These are phyloP conservation scores for Oreonectes daqikongensis DNA, from an alignment of 2,797 vertebrate species.

Conservation along the genomic window DNA sequence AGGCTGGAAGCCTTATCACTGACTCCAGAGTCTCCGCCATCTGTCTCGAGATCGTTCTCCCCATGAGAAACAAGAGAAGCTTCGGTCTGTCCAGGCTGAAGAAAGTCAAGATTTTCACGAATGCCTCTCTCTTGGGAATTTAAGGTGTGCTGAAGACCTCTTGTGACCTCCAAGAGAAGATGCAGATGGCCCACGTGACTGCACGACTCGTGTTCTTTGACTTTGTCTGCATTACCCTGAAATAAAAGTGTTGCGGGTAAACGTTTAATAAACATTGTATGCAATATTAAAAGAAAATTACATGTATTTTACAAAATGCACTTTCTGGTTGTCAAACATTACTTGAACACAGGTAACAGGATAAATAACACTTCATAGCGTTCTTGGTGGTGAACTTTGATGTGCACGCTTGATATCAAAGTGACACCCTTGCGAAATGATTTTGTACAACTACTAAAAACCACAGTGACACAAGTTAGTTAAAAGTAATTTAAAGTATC, in stretches of 20 bases:
- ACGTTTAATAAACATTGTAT: background rate
- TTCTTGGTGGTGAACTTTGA: background rate
- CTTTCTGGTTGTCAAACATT: background rate
- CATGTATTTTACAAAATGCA: too few species aligned
- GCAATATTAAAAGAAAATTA: too few species aligned
- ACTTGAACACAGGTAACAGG: background rate
- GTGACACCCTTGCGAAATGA: too few species aligned
- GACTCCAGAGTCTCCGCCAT: slow-evolving; percentile 61
- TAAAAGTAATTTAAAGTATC: too few species aligned
- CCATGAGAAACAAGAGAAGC: slow-evolving; percentile 43
- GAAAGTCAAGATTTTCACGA: slow-evolving; percentile 40
- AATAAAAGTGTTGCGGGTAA: background rate
- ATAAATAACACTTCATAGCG: too few species aligned
- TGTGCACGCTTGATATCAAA: background rate
- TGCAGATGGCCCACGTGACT: slow-evolving; percentile 72
- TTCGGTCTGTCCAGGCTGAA: slow-evolving; percentile 16
- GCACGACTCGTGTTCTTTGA: slow-evolving; percentile 74
- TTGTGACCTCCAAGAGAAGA: slow-evolving; percentile 73
- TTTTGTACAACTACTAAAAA: too few species aligned
- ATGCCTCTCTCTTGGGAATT: slow-evolving; percentile 26
- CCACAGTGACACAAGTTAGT: background rate
- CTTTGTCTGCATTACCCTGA: slow-evolving; percentile 75
- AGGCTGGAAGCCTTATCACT: slow-evolving; percentile 54
- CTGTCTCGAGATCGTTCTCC: slow-evolving; percentile 54
- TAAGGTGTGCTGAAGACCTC: slow-evolving; percentile 63